Evolutionary conservation across 2,797 vertebrate species (phyloP).

Genomic region (Nyctibius grandis): DNA sequence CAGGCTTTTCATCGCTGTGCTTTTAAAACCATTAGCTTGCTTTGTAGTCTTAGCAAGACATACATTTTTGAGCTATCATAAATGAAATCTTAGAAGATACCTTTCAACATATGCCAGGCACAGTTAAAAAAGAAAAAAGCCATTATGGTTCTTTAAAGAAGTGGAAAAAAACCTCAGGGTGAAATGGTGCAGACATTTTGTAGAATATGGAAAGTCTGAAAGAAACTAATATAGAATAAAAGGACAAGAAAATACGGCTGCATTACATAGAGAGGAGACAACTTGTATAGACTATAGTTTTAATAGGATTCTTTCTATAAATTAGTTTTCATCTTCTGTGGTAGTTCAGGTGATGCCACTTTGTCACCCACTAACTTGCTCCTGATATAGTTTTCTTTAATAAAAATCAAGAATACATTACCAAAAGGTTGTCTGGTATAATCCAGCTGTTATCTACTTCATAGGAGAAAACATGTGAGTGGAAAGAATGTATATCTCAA

Average conservation of each 20-base stretch:
- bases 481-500: not conserved
- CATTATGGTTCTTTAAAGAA: conserved; percentile 45
- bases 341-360: not conserved
- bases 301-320: not conserved
- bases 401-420: not conserved
- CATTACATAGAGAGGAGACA: not conserved
- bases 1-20: conserved; percentile 67
- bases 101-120: conserved; percentile 67
- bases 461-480: not conserved
- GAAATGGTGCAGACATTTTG: conserved; percentile 8
- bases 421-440: not conserved
- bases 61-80: conserved; percentile 65
- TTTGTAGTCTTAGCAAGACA: conserved; percentile 60
- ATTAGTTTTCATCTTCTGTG: not conserved
- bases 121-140: conserved; percentile 52
- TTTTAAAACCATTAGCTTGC: conserved; percentile 69
- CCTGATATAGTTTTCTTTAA: not conserved
- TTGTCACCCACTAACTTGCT: not conserved
- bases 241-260: not conserved
- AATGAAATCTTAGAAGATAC: conserved; percentile 68
- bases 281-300: not conserved
- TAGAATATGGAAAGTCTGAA: conserved; percentile 44
- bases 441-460: not conserved
- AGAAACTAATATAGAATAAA: conserved; percentile 13
- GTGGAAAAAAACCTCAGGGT: not conserved